Percentiles rank a stretch among this genome's conserved stretches.
These are phyloP conservation scores for Megaleporinus macrocephalus DNA, from an alignment of 2,113 vertebrate species.

Conservation along the genomic window DNA sequence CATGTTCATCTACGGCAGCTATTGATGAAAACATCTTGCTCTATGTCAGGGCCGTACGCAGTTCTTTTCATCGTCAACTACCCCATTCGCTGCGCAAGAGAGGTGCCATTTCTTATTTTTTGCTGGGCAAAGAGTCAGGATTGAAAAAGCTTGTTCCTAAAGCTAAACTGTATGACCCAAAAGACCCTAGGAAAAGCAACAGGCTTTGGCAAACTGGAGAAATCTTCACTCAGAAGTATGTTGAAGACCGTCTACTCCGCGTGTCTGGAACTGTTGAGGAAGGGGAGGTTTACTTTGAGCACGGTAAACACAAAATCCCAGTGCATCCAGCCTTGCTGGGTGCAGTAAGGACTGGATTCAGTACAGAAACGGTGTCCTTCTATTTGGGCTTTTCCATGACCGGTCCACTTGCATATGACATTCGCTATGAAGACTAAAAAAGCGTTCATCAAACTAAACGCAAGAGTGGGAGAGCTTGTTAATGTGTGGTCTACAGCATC, in stretches of 20 bases:
- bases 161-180: slow-evolving; percentile 50
- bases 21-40: slow-evolving; percentile 16
- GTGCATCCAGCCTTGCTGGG: slow-evolving; percentile 52
- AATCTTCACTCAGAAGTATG: slow-evolving; percentile 58
- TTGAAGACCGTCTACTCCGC: slow-evolving; percentile 39
- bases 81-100: slow-evolving; percentile 13
- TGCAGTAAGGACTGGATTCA: slow-evolving; percentile 54
- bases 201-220: slow-evolving; percentile 58
- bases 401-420: slow-evolving; percentile 65
- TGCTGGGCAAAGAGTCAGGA: slow-evolving; percentile 33
- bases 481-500: background rate
- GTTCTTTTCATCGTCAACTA: background rate
- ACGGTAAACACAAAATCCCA: slow-evolving; percentile 52
- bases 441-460: background rate
- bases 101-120: slow-evolving; percentile 58
- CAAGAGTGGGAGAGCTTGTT: background rate
- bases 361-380: slow-evolving; percentile 69
- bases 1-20: slow-evolving; percentile 38
- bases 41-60: slow-evolving; percentile 61
- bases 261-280: slow-evolving; percentile 57
- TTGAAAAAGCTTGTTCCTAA: slow-evolving; percentile 60
- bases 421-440: background rate
- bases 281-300: slow-evolving; percentile 51
- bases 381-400: slow-evolving; percentile 68
- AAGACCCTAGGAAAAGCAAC: background rate